Conservation (phyloP, 2,797 vertebrate genomes). For the Selene dorsalis region DNA sequence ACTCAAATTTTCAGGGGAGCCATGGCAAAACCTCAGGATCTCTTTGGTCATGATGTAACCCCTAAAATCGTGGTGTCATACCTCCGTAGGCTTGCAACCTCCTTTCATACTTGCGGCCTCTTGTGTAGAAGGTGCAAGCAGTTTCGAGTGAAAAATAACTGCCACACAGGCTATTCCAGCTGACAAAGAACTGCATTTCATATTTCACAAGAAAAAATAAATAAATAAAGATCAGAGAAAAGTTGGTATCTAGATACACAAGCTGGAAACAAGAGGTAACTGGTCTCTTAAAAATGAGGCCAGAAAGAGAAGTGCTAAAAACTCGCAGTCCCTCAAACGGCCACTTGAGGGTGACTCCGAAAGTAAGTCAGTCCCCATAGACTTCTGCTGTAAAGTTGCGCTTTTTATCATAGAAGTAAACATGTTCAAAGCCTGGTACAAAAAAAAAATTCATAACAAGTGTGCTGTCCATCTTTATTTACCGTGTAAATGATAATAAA, state of each 20-base stretch:
- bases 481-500: not conserved
- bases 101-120: not conserved
- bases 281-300: too few relatives aligned
- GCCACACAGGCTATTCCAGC: not conserved
- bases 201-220: not conserved
- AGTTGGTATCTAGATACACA: not conserved
- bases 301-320: too few relatives aligned
- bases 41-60: not conserved
- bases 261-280: not conserved
- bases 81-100: not conserved
- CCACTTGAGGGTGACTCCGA: too few relatives aligned
- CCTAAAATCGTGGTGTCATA: not conserved
- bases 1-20: not conserved
- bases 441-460: too few relatives aligned
- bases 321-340: too few relatives aligned
- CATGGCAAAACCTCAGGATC: not conserved
- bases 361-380: too few relatives aligned
- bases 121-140: not conserved
- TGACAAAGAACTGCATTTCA: not conserved
- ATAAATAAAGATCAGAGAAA: not conserved
- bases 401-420: too few relatives aligned
- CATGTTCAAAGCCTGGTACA: too few relatives aligned
- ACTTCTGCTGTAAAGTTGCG: too few relatives aligned
- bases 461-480: too few relatives aligned
- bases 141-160: conserved; percentile 11